Conservation (phyloP, 1,140 invertebrate species). For the Trinorchestia longiramus region DNA sequence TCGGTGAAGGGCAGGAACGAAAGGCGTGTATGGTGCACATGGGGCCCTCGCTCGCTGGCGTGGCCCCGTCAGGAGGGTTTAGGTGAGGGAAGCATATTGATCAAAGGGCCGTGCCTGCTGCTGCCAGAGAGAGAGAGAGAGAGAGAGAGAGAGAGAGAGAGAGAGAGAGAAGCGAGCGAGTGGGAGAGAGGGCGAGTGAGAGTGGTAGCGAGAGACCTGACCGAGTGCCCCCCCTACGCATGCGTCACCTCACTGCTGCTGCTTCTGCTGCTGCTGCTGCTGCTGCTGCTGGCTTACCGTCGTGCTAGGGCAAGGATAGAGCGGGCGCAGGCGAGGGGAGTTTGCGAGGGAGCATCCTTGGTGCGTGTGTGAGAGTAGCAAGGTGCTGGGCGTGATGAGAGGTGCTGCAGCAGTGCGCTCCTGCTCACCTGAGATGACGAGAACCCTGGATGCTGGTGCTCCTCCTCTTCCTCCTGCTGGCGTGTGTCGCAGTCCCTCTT, state of each 20-base stretch:
- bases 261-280: too few relatives aligned
- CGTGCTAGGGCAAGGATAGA: constrained; percentile 23
- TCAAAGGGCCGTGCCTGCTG: constrained; percentile 46
- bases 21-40: constrained; percentile 36
- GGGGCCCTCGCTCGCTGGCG: constrained; percentile 26
- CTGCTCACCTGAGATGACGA: background rate
- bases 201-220: constrained; percentile 15
- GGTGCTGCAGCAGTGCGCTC: background rate
- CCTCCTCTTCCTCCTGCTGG: background rate
- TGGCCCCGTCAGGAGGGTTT: constrained; percentile 47
- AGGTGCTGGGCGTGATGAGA: background rate
- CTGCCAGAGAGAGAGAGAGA: constrained; percentile 26
- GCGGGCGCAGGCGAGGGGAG: constrained; percentile 38
- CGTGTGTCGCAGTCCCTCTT: background rate
- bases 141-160: background rate
- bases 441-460: background rate
- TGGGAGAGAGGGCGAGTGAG: background rate
- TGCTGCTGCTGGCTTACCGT: constrained; percentile 39
- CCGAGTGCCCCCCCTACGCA: constrained; percentile 24
- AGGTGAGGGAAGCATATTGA: constrained; percentile 47
- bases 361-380: constrained; percentile 26
- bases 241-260: constrained; percentile 37
- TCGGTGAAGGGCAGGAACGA: background rate
- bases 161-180: background rate
- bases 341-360: background rate